Evolutionary conservation across 2,113 vertebrate species (phyloP), one percentile per base, ranked within the genome.

Genomic region (Cebidichthys violaceus): DNA sequence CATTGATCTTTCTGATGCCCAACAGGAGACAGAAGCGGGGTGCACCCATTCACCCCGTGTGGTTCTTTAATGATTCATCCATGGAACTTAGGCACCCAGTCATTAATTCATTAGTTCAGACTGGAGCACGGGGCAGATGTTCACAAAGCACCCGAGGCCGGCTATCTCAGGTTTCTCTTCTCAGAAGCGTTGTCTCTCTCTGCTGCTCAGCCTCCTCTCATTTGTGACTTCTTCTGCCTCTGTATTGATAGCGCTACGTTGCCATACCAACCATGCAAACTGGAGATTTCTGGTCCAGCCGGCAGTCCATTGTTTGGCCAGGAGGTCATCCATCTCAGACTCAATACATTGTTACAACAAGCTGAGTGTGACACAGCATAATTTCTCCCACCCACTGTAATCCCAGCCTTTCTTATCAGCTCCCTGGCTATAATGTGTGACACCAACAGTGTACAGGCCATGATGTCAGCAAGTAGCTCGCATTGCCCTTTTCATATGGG

Each of bases 31-130:
- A 60, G 45, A 79, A 43, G 47, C 39, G 22, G 41, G 61, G 45
- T 81, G 67, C 43, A 71, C 22, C 18, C 31, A 47, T 82, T 91
- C 52, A 81, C 65, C 61, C 45, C 39, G 55, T 70, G 76, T 65
- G 70, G 64, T 85, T 88, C 85, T 83, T 93, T 84, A 94, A 93
- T 91, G 88, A 93, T 93, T 93, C 67, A 93, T 92, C 74, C 41
- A 47, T 88, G 90, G 81, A 92, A 89, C 83, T 50, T 70, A 70
- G 85, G 84, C 81, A 80, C 79, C 64, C 77, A 75, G 90, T 92
- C 86, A 92, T 90, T 92, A 84, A 94, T 94, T 93, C 80, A 90
- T 92, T 86, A 90, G 89, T 85, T 89, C 69, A 77, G 81, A 77
- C 65, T 72, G 69, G 80, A 85, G 79, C 73, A 50, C 72, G 1